These are phyloP conservation scores for Eubucco bourcierii DNA, from an alignment of 2,113 vertebrate genomes.

Conservation along the genomic window DNA sequence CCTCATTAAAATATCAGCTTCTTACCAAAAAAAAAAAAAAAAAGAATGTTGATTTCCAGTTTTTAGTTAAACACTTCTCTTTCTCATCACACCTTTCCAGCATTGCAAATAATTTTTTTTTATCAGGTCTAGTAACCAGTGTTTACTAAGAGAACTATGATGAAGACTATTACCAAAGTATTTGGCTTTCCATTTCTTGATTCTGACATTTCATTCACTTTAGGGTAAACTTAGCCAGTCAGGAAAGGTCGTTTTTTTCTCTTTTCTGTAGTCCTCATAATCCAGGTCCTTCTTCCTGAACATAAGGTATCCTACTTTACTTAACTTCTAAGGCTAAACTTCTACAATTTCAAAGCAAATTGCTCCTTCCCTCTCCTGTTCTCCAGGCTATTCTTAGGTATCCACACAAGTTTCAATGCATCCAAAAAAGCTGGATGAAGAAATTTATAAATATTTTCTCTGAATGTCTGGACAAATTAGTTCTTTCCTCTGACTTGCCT, in stretches of 20 bases:
- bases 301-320: neutral
- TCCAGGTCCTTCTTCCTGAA: neutral
- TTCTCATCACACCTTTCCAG: neutral
- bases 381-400: slow-evolving; percentile 29
- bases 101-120: neutral
- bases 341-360: neutral
- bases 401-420: neutral
- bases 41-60: neutral
- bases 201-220: slow-evolving; percentile 7
- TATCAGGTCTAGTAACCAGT: neutral
- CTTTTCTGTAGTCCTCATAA: neutral
- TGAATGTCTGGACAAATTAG: slow-evolving; percentile 46
- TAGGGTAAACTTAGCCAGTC: neutral
- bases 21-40: no score
- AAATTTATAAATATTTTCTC: slow-evolving; percentile 65
- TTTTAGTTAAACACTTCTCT: neutral
- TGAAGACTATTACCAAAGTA: slow-evolving; percentile 17
- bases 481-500: slow-evolving; percentile 52
- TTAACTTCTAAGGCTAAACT: neutral
- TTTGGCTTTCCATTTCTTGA: slow-evolving; percentile 32
- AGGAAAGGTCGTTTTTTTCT: neutral
- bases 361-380: neutral
- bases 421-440: slow-evolving; percentile 24
- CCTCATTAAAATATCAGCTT: neutral
- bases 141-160: slow-evolving; percentile 4